phyloP scores from a whole-genome alignment of 2,797 vertebrate genomes.

The Brotula barbata region DNA sequence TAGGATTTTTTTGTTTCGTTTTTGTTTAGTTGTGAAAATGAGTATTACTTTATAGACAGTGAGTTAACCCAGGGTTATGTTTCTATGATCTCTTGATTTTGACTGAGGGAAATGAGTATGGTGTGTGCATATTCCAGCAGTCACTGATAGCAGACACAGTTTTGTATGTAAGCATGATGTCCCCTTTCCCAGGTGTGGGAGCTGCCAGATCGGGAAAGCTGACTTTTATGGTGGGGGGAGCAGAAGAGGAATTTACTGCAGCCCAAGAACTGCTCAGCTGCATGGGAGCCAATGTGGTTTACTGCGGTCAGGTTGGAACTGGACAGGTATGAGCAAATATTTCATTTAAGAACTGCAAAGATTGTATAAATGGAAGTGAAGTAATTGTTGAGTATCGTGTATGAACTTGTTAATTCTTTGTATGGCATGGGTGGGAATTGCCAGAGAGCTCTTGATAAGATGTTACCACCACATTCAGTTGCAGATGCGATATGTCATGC shows the following conservation, averaged over 20 bases:
- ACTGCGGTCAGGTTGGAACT: constrained; percentile 94
- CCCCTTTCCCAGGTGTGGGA: constrained; percentile 86
- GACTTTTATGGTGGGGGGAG: constrained; percentile 98
- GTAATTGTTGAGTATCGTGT: too few relatives aligned
- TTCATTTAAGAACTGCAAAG: too few relatives aligned
- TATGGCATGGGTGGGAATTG: too few relatives aligned
- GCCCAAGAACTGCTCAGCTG: constrained; percentile 91
- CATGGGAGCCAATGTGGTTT: constrained; percentile 95
- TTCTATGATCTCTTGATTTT: neutral
- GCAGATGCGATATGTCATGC: too few relatives aligned
- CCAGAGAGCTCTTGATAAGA: too few relatives aligned
- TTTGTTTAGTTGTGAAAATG: too few relatives aligned
- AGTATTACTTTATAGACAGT: too few relatives aligned
- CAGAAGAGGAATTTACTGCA: constrained; percentile 93
- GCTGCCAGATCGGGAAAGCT: constrained; percentile 94
- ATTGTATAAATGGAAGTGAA: too few relatives aligned
- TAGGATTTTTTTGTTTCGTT: too few relatives aligned
- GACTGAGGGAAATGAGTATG: neutral
- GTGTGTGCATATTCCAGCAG: neutral
- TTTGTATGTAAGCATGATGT: constrained; percentile 24
- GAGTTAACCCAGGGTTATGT: too few relatives aligned
- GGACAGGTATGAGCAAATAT: constrained; percentile 85
- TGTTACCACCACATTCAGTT: too few relatives aligned
- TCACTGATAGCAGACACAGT: constrained; percentile 15
- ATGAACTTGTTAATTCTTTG: too few relatives aligned